Evolutionary conservation across 2,888 invertebrate species (phyloP), one percentile per base, ranked within the genome.

Genomic region (Cacoxenus indagator): DNA sequence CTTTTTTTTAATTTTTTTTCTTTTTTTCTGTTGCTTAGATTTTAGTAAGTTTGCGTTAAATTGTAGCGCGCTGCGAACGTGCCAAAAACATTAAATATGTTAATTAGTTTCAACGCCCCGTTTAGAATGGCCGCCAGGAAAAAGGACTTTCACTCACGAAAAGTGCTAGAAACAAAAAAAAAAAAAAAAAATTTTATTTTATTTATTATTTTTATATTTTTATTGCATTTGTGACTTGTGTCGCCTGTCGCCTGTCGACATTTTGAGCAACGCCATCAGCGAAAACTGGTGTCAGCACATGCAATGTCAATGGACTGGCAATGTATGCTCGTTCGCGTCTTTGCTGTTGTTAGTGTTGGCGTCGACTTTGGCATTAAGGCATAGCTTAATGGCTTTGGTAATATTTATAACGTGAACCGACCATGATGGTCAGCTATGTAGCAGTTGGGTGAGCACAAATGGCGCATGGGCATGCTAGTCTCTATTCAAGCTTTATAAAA

Each of bases 1-100:
- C 8, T 57, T 48, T 51, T 11, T 19, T 51, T 9, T 22, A 51
- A 51, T 51, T n/a, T n/a, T n/a, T n/a, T n/a, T n/a, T n/a, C n/a
- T n/a, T n/a, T n/a, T n/a, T n/a, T n/a, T n/a, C n/a, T n/a, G n/a
- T n/a, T n/a, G n/a, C n/a, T n/a, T n/a, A n/a, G n/a, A n/a, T n/a
- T n/a, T n/a, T n/a, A n/a, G 37, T 48, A 55, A 54, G 43, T 43
- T 59, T 48, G 19, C 29, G 59, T 46, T 43, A 59, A 57, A 57
- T 46, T 57, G 45, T 45, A 64, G 57, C 68, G 75, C 77, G 82
- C 80, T 76, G 75, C 68, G 68, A 75, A 84, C 84, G 85, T 86
- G 87, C 85, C 80, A 86, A 87, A 86, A 86, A 84, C 85, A 85
- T 85, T 87, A 81, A 81, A 81, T 81, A 87, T 86, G 84, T 85